Conservation (phyloP, 2,888 invertebrate genomes). For the Ophonus ardosiacus region DNA sequence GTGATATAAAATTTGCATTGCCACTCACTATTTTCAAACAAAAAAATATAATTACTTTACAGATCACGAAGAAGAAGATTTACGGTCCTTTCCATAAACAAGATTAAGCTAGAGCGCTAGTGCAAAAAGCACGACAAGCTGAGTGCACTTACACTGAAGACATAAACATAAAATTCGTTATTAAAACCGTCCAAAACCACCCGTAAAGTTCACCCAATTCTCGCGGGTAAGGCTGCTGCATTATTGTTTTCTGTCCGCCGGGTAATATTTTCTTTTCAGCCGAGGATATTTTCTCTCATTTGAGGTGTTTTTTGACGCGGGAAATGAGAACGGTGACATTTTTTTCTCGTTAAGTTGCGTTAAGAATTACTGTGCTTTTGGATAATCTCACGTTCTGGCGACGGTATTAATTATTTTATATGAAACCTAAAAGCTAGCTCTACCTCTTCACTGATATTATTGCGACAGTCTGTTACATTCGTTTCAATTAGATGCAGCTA, state of each 20-base stretch:
- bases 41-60: constrained; percentile 13
- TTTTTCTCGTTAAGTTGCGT: constrained; percentile 67
- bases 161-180: constrained; percentile 60
- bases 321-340: constrained; percentile 62
- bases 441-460: constrained; percentile 44
- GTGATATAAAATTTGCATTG: background rate
- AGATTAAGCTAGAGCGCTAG: constrained; percentile 23
- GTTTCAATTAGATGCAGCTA: constrained; percentile 46
- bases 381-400: constrained; percentile 46
- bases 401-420: constrained; percentile 60
- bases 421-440: constrained; percentile 37
- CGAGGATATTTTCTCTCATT: constrained; percentile 44
- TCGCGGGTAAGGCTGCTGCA: background rate
- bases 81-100: constrained; percentile 20
- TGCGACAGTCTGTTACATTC: constrained; percentile 45
- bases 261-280: constrained; percentile 48
- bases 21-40: background rate
- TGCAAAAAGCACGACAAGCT: constrained; percentile 24
- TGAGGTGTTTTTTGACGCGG: constrained; percentile 37
- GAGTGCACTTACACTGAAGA: constrained; percentile 45
- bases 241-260: constrained; percentile 43
- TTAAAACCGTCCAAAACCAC: constrained; percentile 56
- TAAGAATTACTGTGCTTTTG: constrained; percentile 53
- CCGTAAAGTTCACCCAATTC: background rate
- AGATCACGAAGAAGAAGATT: constrained; percentile 18